Base-by-base conservation (phyloP, 2,888 invertebrate species). In the Sinodicranocentrus sp. region DNA sequence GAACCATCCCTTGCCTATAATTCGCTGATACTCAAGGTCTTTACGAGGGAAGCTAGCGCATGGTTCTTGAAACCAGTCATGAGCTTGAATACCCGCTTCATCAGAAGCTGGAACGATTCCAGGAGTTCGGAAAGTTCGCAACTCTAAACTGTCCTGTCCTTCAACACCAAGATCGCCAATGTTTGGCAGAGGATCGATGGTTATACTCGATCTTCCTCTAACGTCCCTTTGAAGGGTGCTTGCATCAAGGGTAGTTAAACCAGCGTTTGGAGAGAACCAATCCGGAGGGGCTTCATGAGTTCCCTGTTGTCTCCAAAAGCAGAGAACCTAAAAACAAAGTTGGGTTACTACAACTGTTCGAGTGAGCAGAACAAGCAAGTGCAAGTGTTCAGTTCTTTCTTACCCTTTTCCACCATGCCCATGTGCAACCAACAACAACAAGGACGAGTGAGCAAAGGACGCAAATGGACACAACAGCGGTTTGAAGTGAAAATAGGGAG, bases 1-100 rank as follows among this genome's bases (percentile, higher is more conserved):
- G 91, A 96, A 97, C 96, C 96, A 96, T 52, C 96, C 96, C 86
- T 93, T 93, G 1, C 95, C 96, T 82, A 96, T 92, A 91, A 96
- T 96, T 89, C 94, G 93, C 17, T 96, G 92, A 91, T 96, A 97
- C 90, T 95, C 95, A 87, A 96, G 91, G 89, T 94, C 94, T 88
- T 93, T 93, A 87, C 96, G 92, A 0, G 95, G 94, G 89, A 96
- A 94, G 90, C 94, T 93, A 28, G 25, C 21, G 86, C 92, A 90
- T 6, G 91, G 90, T 57, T 84, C 76, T 65, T 84, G 63, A 43
- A 84, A 82, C 86, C 86, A 86, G 71, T 86, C 84, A 23, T 84
- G 57, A 10, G 77, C 71, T 39, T 65, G 59, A 54, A 84, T 52
- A 10, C 67, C 71, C 13, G 57, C n/a, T 15, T 82, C 75, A 1